Base-by-base conservation (phyloP, 2,888 invertebrate genomes). In the Epistrophe grossulariae region DNA sequence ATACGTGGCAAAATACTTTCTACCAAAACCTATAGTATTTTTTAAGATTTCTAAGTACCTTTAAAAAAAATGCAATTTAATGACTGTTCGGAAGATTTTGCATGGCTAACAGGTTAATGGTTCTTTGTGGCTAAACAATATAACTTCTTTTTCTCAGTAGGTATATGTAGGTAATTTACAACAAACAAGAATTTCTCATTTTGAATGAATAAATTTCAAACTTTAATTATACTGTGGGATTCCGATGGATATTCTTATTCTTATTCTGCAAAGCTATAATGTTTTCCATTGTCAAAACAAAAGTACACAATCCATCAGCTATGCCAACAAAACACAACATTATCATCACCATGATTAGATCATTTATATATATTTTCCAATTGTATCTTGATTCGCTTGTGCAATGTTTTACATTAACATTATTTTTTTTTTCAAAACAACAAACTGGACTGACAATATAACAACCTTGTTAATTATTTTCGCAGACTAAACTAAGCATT, bases 221-320 rank as follows among this genome's bases (percentile, higher is more conserved):
- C 19, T 15, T 15, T 68, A 70, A 55, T 55, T 52, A 31, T 31
- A 52, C 40, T 40, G 55, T 40, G 70, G n/a, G 55, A 70, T 38
- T 52, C 38, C 6, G 1, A n/a, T 55, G 3, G 40, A 13, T 4
- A 70, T 70, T 70, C 70, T 70, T 5, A 40, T 70, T 70, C 52
- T 70, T n/a, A n/a, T 52, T 50, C 6, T 48, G 64, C 7, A 31
- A n/a, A n/a, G n/a, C 3, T 24, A 24, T 10, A 40, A 19, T 68
- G 35, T n/a, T 50, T 55, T 55, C 52, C 40, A 70, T 70, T 70
- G 70, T 70, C 40, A n/a, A n/a, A 55, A 70, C 10, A 70, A 40
- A 70, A 70, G 24, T 70, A 28, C 68, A 50, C 68, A 40, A 70
- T 70, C 55, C 70, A 70, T 70, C 38, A 68, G n/a, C 35, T 24